Base-by-base conservation (phyloP, 2,797 vertebrate species). In the Antennarius maculatus region DNA sequence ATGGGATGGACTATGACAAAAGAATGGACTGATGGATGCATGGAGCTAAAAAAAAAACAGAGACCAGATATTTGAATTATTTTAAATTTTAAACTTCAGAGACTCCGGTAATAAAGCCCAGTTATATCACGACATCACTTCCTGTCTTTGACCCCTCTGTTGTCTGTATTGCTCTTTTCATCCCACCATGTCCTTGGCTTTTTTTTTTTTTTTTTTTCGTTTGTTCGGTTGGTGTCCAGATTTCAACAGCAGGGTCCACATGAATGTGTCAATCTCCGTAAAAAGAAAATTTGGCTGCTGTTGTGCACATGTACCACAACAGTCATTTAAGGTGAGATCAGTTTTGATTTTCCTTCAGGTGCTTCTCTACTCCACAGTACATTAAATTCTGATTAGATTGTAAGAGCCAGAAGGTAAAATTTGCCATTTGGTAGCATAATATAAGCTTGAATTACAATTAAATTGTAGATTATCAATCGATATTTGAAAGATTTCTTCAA, bases 71-170 rank as follows among this genome's bases (percentile, higher is more conserved):
- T 77, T 85, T 69, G 76, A 85, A 70, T 78, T 62, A 84, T 88
- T 90, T 88, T 86, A 83, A 77, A 54, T 68, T 80, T 88, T 86
- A 83, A 77, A 52, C 65, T 80, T 79, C 85, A 89, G 83, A 92
- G 87, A 90, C 88, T 88, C 81, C 68, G 49, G 60, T 78, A 91
- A 89, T 84, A 91, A 91, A 92, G 82, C 80, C 84, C 83, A 79
- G 86, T 70, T 74, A 63, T 80, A 54, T 80, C 69, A 81, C 60
- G 66, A 86, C 82, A 82, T 84, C 85, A 84, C 76, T 80, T 59
- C 77, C 82, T 14, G 82, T 73, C 75, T 84, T 74, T 47, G 49
- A 61, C 73, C 77, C 65, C 62, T 53, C 57, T 69, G 43, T 76
- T 81, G 75, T 71, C 79, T 64, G 63, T 66, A 31, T 15, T 39